A percentile compares a stretch with the other conserved stretches of the same genome.
Evolutionary conservation across 2,113 vertebrate species (phyloP).

Genomic region (Phyllostomus hastatus): DNA sequence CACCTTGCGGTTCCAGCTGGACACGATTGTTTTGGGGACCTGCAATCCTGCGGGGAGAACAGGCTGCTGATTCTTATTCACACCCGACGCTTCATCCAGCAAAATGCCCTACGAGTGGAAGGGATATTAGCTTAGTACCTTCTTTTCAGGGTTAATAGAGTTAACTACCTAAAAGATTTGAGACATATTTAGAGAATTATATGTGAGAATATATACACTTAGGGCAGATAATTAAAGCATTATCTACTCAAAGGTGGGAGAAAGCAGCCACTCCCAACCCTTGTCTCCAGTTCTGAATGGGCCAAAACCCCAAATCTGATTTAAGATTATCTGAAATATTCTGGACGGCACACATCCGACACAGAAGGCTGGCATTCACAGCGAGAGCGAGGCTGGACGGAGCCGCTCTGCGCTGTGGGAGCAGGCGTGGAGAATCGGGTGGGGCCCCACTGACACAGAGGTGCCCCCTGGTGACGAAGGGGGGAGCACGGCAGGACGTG

Average conservation of each 20-base stretch:
- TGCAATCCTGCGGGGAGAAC: constrained; percentile 92
- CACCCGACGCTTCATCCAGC: constrained; percentile 93
- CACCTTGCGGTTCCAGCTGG: constrained; percentile 99
- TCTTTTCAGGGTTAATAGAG: background rate
- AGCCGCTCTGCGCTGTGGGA: background rate
- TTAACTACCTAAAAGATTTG: background rate
- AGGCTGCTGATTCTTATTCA: constrained; percentile 92
- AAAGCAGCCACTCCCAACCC: background rate
- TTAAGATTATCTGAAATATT: background rate
- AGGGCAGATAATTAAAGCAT: background rate
- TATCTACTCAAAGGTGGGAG: background rate
- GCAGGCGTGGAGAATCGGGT: background rate
- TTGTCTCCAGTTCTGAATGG: background rate
- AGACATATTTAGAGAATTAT: background rate
- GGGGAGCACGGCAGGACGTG: no score
- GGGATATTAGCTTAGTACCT: background rate
- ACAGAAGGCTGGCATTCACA: background rate
- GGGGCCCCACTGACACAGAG: background rate
- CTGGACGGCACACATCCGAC: background rate
- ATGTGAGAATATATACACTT: background rate
- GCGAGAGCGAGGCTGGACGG: no score
- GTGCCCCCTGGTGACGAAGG: background rate
- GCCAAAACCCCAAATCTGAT: background rate
- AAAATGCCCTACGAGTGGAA: constrained; percentile 87
- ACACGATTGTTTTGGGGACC: constrained; percentile 92